A percentile compares a stretch with the other conserved stretches of the same genome.
Conservation (phyloP, 2,888 invertebrate species). For the Eilema griseolum region DNA sequence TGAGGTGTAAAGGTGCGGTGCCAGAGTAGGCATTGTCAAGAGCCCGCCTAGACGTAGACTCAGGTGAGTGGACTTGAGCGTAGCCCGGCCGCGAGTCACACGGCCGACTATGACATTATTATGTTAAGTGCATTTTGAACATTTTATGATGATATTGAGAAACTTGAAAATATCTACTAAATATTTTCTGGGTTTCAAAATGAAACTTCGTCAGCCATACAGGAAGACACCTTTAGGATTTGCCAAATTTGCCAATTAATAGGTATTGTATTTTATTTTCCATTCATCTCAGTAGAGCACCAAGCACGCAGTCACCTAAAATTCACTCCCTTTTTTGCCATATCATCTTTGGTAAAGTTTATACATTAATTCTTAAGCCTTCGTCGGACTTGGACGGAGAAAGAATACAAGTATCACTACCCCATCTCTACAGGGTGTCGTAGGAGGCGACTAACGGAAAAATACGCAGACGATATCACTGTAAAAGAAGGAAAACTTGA, state of each 20-base stretch:
- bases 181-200: background rate
- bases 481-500: no score
- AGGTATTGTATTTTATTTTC: no score
- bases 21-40: constrained; percentile 67
- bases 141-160: background rate
- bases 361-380: no score
- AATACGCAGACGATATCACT: no score
- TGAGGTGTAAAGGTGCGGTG: constrained; percentile 57
- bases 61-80: constrained; percentile 55
- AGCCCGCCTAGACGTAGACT: constrained; percentile 61
- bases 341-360: background rate
- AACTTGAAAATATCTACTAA: background rate
- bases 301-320: no score
- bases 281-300: no score
- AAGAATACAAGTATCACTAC: no score
- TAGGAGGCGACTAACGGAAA: no score
- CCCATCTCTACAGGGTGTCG: no score
- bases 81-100: constrained; percentile 58
- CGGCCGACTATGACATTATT: constrained; percentile 42
- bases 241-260: no score
- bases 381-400: no score
- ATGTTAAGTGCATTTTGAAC: constrained; percentile 36
- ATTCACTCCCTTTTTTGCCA: background rate
- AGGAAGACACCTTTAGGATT: background rate
- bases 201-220: background rate